Conservation (phyloP, 2,888 invertebrate genomes). For the Microplitis manilae region DNA sequence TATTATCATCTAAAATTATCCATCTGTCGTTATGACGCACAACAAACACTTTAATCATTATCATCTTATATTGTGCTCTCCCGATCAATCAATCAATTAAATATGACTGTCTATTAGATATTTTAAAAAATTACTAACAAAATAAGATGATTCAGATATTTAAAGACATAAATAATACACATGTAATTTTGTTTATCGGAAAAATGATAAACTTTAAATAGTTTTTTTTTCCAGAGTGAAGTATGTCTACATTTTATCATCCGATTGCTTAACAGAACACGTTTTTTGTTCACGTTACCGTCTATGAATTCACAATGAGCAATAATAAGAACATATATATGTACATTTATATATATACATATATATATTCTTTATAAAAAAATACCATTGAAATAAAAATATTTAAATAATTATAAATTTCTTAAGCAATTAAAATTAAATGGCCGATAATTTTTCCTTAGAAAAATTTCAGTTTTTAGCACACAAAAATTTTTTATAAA, state of each 20-base stretch:
- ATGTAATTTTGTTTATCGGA: not conserved
- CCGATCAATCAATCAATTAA: too few relatives aligned
- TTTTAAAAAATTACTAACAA: too few relatives aligned
- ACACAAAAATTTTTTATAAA: too few relatives aligned
- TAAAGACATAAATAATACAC: not conserved
- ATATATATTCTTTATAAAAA: not conserved
- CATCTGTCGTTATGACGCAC: not conserved
- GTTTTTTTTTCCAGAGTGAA: not conserved
- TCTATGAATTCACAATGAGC: slow-evolving; percentile 18
- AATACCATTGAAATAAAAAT: not conserved
- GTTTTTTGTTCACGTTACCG: not conserved
- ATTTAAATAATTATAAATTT: too few relatives aligned
- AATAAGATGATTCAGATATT: not conserved
- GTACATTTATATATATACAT: not conserved
- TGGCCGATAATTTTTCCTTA: too few relatives aligned
- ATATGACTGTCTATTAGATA: too few relatives aligned
- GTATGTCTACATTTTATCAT: slow-evolving; percentile 2
- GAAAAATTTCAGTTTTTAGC: too few relatives aligned
- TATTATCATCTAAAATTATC: not conserved
- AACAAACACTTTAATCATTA: not conserved
- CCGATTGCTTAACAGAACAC: slow-evolving; percentile 3
- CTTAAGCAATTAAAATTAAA: too few relatives aligned
- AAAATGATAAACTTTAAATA: not conserved
- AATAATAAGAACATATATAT: not conserved
- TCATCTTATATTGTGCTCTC: too few relatives aligned